Base-by-base conservation (phyloP, 2,797 vertebrate species). In the Pangasius larnaudii region DNA sequence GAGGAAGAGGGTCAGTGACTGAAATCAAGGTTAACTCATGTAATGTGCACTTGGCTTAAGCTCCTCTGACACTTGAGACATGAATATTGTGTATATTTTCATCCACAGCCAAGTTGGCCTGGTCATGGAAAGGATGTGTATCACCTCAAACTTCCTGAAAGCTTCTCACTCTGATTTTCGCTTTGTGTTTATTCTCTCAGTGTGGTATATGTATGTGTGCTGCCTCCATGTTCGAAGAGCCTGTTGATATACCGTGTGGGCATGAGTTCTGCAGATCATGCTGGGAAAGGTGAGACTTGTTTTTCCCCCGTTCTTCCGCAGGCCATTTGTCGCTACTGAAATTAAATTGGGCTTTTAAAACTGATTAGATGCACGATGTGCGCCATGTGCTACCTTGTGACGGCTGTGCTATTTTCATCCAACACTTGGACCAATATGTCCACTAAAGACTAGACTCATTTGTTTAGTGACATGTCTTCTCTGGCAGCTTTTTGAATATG, bases 151-250 rank as follows among this genome's bases (percentile, higher is more conserved):
- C 36, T 1, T 61, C 22, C 24, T 46, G 36, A 82, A 82, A 82
- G 27, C 18, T 8, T 56, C 81, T 51, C 18, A 33, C 19, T 27
- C 30, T 36, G 14, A 69, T 69, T 56, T 53, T 84, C 69, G 82
- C 46, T 53, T 53, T 84, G 81, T 86, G 87, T 59, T 90, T 85
- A 1, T 86, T 1, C 82, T 91, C 87, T 91, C 95, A 99, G 99
- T 99, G 99, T 94, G 98, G 98, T 85, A 99, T 99, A 93, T 99
- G 99, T 94, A 97, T 99, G 97, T 98, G 97, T 95, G 96, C 96
- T 94, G 97, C 99, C 95, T 98, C 98, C 74, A 93, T 98, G 85
- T 99, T 99, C 91, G 98, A 99, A 94, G 98, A 99, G 91, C 98
- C 98, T 14, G 98, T 99, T 92, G 98, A 99, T 93, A 98, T 99